Evolutionary conservation across 2,113 vertebrate genomes (phyloP), one percentile per base, ranked within the genome.

Genomic region (Bufo gargarizans): DNA sequence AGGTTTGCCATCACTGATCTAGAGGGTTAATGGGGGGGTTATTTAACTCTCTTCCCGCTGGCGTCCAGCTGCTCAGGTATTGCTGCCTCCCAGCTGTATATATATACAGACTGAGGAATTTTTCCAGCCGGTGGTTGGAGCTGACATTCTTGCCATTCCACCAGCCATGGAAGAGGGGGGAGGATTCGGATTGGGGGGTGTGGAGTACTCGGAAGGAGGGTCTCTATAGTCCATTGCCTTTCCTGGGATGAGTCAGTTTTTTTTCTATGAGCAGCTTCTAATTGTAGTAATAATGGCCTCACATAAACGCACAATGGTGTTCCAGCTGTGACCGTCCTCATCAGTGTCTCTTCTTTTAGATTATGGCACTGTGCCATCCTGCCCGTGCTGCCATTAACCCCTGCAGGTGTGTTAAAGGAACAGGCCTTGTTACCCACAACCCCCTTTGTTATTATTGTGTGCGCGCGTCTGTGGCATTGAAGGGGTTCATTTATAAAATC

Each of bases 101-200:
- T 65, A 49, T n/a, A 82, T n/a, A 82, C 16, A 81, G 56, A 6
- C 33, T 33, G 22, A 81, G 78, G 78, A 81, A 81, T 61, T 1
- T 49, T 79, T 87, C 61, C 63, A 56, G 77, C 77, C 22, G 50
- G 74, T n/a, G 74, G 74, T 86, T 78, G 53, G 19, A 13, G 20
- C 19, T 6, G 13, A 81, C 76, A 81, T 87, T 87, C 86, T 77
- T 71, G 22, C 86, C 63, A 87, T 87, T 87, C 86, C 65, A 33
- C 33, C 33, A 33, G 81, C 20, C 77, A 72, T 63, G 50, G 61
- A 4, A 2, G 61, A 77, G 77, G 47, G 22, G 59, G 22, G 17
- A 1, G 7, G 61, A 0, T 0, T n/a, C 14, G 58, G 6, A 9
- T 8, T 67, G 63, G 19, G 63, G 63, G 63, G 20, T 7, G 6